These are phyloP conservation scores for Monoplex corrugatus DNA, from an alignment of 2,888 invertebrate species.

Conservation along the genomic window DNA sequence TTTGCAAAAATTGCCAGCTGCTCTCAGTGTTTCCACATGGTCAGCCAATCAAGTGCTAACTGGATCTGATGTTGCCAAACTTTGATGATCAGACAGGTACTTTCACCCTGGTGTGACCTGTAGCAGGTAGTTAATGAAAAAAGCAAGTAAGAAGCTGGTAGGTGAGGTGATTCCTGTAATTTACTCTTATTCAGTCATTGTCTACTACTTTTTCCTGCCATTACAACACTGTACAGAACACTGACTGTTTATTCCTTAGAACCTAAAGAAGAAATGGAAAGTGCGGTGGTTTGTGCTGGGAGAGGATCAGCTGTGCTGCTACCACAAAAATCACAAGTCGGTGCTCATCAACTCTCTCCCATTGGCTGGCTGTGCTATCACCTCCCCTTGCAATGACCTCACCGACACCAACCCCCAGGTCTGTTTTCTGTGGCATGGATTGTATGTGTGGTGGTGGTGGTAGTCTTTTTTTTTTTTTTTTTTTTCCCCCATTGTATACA, in stretches of 20 bases:
- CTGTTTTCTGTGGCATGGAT: no score
- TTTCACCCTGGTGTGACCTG: no score
- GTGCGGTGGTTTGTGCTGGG: conserved; percentile 73
- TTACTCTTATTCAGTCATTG: not conserved
- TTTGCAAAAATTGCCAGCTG: not conserved
- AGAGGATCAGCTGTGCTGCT: conserved; percentile 71
- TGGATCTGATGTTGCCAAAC: not conserved
- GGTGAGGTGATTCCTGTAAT: not conserved
- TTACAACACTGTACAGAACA: not conserved
- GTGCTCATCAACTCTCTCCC: conserved; percentile 68
- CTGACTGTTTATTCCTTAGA: conserved; percentile 49
- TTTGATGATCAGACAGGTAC: not conserved
- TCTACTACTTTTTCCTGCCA: no score
- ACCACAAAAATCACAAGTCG: conserved; percentile 69
- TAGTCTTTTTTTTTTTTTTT: no score
- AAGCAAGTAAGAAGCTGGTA: not conserved
- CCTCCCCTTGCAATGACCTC: conserved; percentile 71
- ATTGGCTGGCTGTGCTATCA: conserved; percentile 71
- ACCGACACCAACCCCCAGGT: conserved; percentile 68
- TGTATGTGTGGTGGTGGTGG: no score
- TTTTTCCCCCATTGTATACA: no score
- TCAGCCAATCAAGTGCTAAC: not conserved
- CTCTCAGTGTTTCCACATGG: not conserved
- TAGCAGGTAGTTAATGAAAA: not conserved
- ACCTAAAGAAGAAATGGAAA: conserved; percentile 73